Evolutionary conservation across 2,888 invertebrate species (phyloP).

Genomic region (Macaria notata): DNA sequence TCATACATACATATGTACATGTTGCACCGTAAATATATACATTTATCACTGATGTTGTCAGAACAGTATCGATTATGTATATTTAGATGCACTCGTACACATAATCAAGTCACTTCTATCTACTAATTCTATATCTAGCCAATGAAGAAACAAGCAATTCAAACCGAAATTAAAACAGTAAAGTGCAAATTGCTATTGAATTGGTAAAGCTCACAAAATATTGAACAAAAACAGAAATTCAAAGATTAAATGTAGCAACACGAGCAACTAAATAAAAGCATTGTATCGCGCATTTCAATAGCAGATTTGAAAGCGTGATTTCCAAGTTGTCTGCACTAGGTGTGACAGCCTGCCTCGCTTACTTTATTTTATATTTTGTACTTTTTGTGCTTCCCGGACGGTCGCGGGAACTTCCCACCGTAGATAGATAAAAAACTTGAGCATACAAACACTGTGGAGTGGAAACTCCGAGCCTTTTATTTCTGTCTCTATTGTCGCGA

Average conservation of each 20-base stretch:
- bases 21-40: too few relatives aligned
- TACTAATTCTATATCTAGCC: too few relatives aligned
- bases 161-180: background rate
- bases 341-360: constrained; percentile 24
- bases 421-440: constrained; percentile 30
- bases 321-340: constrained; percentile 20
- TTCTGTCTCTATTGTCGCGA: constrained; percentile 15
- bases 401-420: constrained; percentile 22
- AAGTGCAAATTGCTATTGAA: background rate
- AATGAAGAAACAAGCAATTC: too few relatives aligned
- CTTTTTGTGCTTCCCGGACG: constrained; percentile 10
- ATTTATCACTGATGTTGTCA: too few relatives aligned
- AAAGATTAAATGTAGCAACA: constrained; percentile 7
- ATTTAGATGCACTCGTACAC: too few relatives aligned
- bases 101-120: too few relatives aligned
- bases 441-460: constrained; percentile 24
- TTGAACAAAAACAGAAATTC: constrained; percentile 7
- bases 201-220: constrained; percentile 5
- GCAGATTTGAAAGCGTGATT: constrained; percentile 21
- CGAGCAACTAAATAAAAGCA: background rate
- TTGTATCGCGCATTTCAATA: constrained; percentile 17
- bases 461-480: constrained; percentile 22
- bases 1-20: too few relatives aligned
- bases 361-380: constrained; percentile 23
- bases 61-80: too few relatives aligned